phyloP scores from a whole-genome alignment of 2,113 vertebrate species.

The Cryptomyrus ogoouensis region DNA sequence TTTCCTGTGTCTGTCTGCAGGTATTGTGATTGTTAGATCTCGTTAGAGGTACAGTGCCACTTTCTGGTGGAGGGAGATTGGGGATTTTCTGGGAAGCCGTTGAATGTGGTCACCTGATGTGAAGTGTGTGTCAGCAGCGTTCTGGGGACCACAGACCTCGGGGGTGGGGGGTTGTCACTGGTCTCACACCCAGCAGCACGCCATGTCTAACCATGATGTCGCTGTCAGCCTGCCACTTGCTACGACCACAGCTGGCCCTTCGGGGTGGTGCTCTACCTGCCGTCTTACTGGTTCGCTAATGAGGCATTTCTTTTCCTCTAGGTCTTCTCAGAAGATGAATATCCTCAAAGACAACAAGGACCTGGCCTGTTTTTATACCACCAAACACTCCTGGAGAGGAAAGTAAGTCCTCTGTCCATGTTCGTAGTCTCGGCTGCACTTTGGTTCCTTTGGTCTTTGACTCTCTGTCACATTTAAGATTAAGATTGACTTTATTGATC shows the following conservation, averaged over 20 bases:
- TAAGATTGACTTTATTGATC: neutral
- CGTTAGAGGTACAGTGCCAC: neutral
- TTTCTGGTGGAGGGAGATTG: neutral
- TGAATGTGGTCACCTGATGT: conserved; percentile 15
- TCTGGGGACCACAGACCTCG: neutral
- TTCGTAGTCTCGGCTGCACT: neutral
- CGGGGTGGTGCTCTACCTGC: neutral
- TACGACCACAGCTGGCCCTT: neutral
- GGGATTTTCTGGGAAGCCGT: neutral
- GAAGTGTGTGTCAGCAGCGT: conserved; percentile 9
- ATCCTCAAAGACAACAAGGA: conserved; percentile 96
- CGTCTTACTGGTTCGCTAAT: neutral
- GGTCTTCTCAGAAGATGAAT: conserved; percentile 90
- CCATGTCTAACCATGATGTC: neutral
- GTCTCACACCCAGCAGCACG: neutral
- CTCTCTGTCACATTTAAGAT: neutral
- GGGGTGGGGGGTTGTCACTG: neutral
- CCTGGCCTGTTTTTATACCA: conserved; percentile 98
- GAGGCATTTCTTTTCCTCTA: conserved; percentile 46
- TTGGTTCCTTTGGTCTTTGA: neutral
- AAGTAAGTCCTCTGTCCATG: conserved; percentile 73
- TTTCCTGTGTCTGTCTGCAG: neutral
- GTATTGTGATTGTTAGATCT: neutral
- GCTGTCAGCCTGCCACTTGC: neutral
- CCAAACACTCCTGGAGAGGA: conserved; percentile 99